Conservation (phyloP, 92 coral and sea anemone species). For the Muricea muricata region DNA sequence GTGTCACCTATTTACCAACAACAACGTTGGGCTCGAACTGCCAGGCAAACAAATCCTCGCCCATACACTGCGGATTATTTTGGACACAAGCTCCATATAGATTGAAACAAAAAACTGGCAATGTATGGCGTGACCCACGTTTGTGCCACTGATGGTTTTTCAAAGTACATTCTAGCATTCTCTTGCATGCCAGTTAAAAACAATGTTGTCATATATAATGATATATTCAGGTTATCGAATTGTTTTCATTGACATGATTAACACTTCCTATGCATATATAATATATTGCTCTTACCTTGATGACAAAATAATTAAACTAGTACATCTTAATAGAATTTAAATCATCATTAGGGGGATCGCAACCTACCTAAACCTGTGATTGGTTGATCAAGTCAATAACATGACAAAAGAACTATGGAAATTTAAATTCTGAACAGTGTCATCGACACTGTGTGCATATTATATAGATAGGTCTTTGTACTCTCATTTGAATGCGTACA, state of each 20-base stretch:
- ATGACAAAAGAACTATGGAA: too few species aligned
- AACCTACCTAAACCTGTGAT: too few species aligned
- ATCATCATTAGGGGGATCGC: too few species aligned
- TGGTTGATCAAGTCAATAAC: too few species aligned
- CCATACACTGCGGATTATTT: constrained; percentile 56
- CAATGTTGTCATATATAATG: constrained; percentile 48
- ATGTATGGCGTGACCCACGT: constrained; percentile 63
- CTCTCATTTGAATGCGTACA: too few species aligned
- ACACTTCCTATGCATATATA: too few species aligned
- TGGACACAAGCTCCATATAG: constrained; percentile 51
- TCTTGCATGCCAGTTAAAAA: constrained; percentile 63
- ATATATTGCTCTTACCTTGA: too few species aligned
- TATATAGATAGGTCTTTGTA: too few species aligned
- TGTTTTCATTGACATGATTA: background rate
- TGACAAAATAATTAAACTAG: too few species aligned
- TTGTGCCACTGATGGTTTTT: constrained; percentile 59
- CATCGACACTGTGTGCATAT: too few species aligned
- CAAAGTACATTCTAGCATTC: constrained; percentile 49
- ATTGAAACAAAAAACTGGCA: constrained; percentile 40
- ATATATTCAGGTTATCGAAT: constrained; percentile 46
- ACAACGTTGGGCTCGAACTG: constrained; percentile 32
- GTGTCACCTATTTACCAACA: constrained; percentile 37
- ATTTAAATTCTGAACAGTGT: too few species aligned
- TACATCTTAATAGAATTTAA: too few species aligned
- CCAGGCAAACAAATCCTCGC: constrained; percentile 50